Evolutionary conservation across 1,140 invertebrate species (phyloP).

Genomic region (Ceratina japonica): DNA sequence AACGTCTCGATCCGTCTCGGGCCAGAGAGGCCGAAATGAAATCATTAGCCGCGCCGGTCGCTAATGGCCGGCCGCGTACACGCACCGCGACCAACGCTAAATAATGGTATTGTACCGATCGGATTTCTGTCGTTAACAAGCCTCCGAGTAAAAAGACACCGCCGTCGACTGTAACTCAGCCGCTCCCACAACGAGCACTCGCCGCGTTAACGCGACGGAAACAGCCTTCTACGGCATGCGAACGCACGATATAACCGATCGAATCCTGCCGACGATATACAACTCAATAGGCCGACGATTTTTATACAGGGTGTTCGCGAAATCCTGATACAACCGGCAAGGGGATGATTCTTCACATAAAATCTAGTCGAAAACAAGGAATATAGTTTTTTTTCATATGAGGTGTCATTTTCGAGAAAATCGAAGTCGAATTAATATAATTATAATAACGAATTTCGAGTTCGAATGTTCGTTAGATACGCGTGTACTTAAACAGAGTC

Average conservation of each 20-base stretch:
- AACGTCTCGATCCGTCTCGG: slow-evolving; percentile 33
- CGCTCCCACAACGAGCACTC: slow-evolving; percentile 71
- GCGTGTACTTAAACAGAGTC: too few species aligned
- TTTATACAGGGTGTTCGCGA: too few species aligned
- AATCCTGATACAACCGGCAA: too few species aligned
- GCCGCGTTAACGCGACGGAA: slow-evolving; percentile 68
- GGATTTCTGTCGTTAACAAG: slow-evolving; percentile 79
- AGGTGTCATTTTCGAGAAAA: too few species aligned
- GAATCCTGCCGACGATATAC: slow-evolving; percentile 22
- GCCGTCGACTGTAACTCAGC: slow-evolving; percentile 68
- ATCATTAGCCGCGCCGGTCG: slow-evolving; percentile 71
- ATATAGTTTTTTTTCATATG: too few species aligned
- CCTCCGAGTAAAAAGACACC: slow-evolving; percentile 72
- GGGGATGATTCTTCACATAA: too few species aligned
- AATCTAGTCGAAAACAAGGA: too few species aligned
- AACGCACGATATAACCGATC: slow-evolving; percentile 53
- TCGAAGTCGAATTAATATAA: too few species aligned
- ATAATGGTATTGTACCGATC: slow-evolving; percentile 77
- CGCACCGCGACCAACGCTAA: slow-evolving; percentile 61
- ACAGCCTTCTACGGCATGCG: slow-evolving; percentile 63
- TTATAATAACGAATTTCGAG: too few species aligned
- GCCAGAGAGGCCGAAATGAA: slow-evolving; percentile 70
- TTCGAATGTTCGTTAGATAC: too few species aligned
- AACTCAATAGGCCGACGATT: background rate
- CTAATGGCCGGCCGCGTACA: slow-evolving; percentile 69